Conservation (phyloP, 1,140 invertebrate genomes). For the Drosophila kikkawai region DNA sequence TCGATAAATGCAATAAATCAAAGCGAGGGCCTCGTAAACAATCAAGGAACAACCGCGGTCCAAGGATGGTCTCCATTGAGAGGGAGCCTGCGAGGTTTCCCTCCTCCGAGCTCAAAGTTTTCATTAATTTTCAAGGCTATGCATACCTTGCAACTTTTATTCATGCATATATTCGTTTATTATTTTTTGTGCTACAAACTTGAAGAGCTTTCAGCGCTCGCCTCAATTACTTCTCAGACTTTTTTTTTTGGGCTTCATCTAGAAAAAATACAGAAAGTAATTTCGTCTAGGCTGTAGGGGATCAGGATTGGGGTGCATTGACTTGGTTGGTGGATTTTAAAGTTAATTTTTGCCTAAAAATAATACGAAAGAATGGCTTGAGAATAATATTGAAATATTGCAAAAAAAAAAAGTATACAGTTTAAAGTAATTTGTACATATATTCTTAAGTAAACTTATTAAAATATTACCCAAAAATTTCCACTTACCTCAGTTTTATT, state of each 20-base stretch:
- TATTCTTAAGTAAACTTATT: background rate
- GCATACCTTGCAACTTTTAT: slow-evolving; percentile 32
- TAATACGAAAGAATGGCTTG: too few relatives aligned
- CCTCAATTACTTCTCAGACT: slow-evolving; percentile 5
- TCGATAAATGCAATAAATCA: slow-evolving; percentile 76
- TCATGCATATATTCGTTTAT: slow-evolving; percentile 19
- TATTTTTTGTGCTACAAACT: slow-evolving; percentile 17
- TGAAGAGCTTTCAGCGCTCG: slow-evolving; percentile 26
- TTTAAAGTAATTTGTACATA: background rate
- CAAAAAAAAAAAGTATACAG: background rate
- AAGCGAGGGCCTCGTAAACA: slow-evolving; percentile 65
- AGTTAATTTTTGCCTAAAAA: background rate
- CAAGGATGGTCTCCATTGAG: slow-evolving; percentile 23
- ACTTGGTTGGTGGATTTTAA: background rate
- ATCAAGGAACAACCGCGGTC: slow-evolving; percentile 32
- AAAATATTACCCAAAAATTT: too few relatives aligned
- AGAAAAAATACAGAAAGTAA: slow-evolving; percentile 7
- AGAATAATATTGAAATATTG: background rate
- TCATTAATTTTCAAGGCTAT: slow-evolving; percentile 39
- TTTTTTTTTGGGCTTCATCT: slow-evolving; percentile 3
- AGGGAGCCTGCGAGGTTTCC: background rate
- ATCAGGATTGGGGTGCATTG: background rate
- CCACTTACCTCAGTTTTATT: background rate
- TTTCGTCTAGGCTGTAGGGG: slow-evolving; percentile 3
- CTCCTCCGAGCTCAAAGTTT: slow-evolving; percentile 19